Base-by-base conservation (phyloP, 1,140 invertebrate genomes). In the Papilio xuthus region DNA sequence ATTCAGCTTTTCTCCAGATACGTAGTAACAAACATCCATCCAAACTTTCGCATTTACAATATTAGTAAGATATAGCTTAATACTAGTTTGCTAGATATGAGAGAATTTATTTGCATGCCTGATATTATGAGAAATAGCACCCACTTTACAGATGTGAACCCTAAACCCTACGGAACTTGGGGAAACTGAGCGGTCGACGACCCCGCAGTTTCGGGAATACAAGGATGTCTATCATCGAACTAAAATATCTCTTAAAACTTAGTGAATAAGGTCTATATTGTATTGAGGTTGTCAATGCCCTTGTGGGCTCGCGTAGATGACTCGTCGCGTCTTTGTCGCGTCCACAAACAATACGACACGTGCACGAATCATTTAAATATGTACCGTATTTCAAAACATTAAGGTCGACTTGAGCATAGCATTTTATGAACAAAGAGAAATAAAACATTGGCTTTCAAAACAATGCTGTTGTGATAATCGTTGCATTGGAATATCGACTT, bases 131-230 rank as follows among this genome's bases (percentile, higher is more conserved):
- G 15, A 67, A 67, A 67, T 67, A 67, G 20, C 20, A 60, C 23
- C 15, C 60, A 28, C 60, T 67, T 67, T 26, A 60, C 56, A 67
- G 23, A 67, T 67, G 60, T 28, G 60, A 67, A 67, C 60, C 60
- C 60, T 28, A 67, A 32, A 28, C 60, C 60, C 60, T 67, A 67
- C 60, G 60, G 60, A 67, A 67, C 60, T 20, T 44, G 42, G 42
- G 71, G 41, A 23, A 47, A 10, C 20, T n/a, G 41, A 23, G 70
- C 71, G 71, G 71, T 73, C 71, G 41, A 44, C 71, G 71, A 73
- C 71, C 71, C 71, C 71, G 71, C 71, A 42, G 71, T 73, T 73
- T 73, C 42, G 71, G 71, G 71, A 47, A 7, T 73, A 47, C 32
- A n/a, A 70, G 67, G 67, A 69, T 69, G 37, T 20, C n/a, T 18